phyloP scores from a whole-genome alignment of 2,797 vertebrate species.

The Notolabrus celidotus region DNA sequence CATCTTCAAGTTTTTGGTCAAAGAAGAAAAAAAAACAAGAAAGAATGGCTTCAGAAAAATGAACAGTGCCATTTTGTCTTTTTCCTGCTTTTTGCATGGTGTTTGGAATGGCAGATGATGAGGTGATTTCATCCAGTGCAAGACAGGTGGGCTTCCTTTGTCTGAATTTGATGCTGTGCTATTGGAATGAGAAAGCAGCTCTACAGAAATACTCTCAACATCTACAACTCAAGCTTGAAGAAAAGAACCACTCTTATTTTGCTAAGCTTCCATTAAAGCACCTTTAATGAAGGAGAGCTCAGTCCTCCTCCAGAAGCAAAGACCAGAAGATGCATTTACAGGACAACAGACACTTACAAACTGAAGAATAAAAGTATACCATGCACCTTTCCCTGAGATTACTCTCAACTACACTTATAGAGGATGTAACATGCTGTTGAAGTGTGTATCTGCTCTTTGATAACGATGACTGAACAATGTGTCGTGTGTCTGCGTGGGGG shows the following conservation, averaged over 20 bases:
- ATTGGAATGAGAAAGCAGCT: conserved; percentile 12
- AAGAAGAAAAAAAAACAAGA: not conserved
- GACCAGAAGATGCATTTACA: not conserved
- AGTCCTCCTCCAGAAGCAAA: not conserved
- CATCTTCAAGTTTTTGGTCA: not conserved
- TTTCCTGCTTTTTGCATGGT: not conserved
- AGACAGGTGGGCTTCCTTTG: conserved; percentile 2
- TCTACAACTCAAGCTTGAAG: not conserved
- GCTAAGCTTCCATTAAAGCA: conserved; percentile 8
- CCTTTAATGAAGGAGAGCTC: not conserved
- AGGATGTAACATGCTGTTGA: no score
- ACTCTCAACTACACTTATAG: no score
- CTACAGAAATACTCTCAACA: not conserved
- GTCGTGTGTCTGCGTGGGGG: no score
- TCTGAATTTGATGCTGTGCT: conserved; percentile 21
- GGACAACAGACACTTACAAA: not conserved
- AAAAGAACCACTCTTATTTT: no score
- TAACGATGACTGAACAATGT: no score
- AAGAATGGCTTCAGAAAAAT: conserved; percentile 2
- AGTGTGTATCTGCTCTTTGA: no score
- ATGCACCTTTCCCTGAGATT: no score
- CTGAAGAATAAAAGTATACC: no score
- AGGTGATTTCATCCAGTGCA: conserved; percentile 14
- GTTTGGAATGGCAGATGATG: not conserved
- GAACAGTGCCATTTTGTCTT: not conserved